Percentiles rank a stretch among this genome's conserved stretches.
Conservation (phyloP, 2,797 vertebrate genomes). For the Lacerta viridis region DNA sequence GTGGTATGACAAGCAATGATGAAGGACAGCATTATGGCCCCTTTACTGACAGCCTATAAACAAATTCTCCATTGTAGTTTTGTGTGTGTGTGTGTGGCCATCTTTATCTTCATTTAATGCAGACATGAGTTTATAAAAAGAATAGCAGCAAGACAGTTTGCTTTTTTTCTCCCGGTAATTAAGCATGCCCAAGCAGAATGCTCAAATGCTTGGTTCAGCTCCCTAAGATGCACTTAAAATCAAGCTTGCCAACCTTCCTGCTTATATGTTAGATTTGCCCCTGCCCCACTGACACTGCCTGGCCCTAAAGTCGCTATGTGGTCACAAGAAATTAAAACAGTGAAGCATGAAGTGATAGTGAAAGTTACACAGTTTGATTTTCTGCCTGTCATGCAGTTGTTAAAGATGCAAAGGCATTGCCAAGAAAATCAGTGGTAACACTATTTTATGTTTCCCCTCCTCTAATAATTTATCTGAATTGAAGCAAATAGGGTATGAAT, state of each 20-base stretch:
- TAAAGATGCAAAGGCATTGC: background rate
- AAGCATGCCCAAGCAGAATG: slow-evolving; percentile 35
- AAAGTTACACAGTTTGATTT: background rate
- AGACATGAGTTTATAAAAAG: slow-evolving; percentile 60
- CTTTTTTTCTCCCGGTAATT: slow-evolving; percentile 54
- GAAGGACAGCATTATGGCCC: slow-evolving; percentile 73
- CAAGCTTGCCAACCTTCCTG: background rate
- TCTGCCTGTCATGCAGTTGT: background rate
- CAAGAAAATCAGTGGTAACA: background rate
- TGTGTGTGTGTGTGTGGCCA: slow-evolving; percentile 65
- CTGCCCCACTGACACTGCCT: background rate
- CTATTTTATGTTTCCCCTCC: background rate
- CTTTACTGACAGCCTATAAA: slow-evolving; percentile 70
- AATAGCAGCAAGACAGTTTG: slow-evolving; percentile 42
- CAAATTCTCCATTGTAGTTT: slow-evolving; percentile 74
- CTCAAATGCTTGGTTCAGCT: slow-evolving; percentile 20
- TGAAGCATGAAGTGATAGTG: background rate
- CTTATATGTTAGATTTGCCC: background rate
- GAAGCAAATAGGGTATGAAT: background rate
- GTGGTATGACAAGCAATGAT: slow-evolving; percentile 76
- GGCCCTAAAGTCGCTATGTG: background rate
- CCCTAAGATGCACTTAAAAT: background rate
- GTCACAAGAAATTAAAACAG: background rate
- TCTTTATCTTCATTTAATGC: slow-evolving; percentile 75
- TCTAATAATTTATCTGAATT: background rate